Evolutionary conservation across 2,113 vertebrate genomes (phyloP), one percentile per base, ranked within the genome.

Genomic region (Anoura caudifer): DNA sequence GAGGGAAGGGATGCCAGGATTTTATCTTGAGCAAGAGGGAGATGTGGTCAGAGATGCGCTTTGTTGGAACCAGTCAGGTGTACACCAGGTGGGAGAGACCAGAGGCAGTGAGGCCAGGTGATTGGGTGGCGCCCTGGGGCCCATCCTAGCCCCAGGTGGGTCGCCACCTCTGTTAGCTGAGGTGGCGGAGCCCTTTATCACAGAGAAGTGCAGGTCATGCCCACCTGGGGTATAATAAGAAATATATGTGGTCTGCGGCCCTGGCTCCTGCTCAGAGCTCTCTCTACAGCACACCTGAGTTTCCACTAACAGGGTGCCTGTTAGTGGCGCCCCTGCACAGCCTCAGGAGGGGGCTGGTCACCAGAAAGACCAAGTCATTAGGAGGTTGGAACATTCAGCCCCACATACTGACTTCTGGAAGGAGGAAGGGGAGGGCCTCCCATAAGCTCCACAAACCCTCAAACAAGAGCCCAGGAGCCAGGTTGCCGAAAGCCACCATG

Each of bases 71-170:
- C 8, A 59, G 10, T 15, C 54, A 43, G 43, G 45, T 36, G 28
- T 33, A 31, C 10, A 9, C 28, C 31, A 7, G 26, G 50, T 13
- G 26, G 36, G 54, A 41, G 80, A 90, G 47, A 10, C 38, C 5
- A 7, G n/a, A 38, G 56, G 16, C 1, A 19, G 50, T 47, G 88
- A 45, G 16, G 19, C 33, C 3, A 28, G 59, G 14, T 8, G 59
- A 69, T 19, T 7, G 16, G 72, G 15, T 0, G 1, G 7, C 2
- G 2, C 4, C 3, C n/a, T 2, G 33, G 61, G 54, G 45, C 24
- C 38, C 1, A 1, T 41, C 26, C 8, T 38, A 8, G 5, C 8
- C 33, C 16, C n/a, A 16, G 52, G 65, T 65, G n/a, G 50, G 24
- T 5, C 7, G 0, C n/a, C 7, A 7, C 38, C 8, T 15, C 8